Evolutionary conservation across 2,888 invertebrate genomes (phyloP).

Genomic region (Timandra comae): DNA sequence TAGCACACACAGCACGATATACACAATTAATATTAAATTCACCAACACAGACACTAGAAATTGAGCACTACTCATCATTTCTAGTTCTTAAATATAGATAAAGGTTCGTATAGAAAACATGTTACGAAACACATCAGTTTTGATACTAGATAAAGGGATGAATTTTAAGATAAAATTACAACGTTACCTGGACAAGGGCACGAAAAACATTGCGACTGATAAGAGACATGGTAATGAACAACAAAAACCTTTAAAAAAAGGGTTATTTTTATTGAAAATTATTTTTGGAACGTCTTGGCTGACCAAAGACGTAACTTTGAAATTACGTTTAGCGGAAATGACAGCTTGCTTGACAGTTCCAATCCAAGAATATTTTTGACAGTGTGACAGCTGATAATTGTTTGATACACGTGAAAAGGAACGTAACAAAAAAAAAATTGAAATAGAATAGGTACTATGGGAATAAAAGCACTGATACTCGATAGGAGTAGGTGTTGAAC

Average conservation of each 20-base stretch:
- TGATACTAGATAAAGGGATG: constrained; percentile 5
- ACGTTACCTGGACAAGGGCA: constrained; percentile 56
- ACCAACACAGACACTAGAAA: too few relatives aligned
- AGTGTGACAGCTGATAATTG: not conserved
- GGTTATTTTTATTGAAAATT: constrained; percentile 40
- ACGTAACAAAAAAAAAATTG: too few relatives aligned
- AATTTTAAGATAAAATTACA: constrained; percentile 3
- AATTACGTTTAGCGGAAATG: constrained; percentile 30
- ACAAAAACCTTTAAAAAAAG: constrained; percentile 32
- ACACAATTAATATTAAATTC: too few relatives aligned
- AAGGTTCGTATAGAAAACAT: constrained; percentile 13
- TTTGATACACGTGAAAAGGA: constrained; percentile 5
- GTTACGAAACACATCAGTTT: constrained; percentile 63
- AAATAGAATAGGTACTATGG: too few relatives aligned
- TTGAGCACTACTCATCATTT: too few relatives aligned
- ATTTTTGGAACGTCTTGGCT: constrained; percentile 49
- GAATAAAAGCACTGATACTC: too few relatives aligned
- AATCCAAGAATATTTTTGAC: too few relatives aligned
- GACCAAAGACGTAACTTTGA: constrained; percentile 41
- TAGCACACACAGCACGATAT: not conserved
- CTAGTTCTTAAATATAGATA: constrained; percentile 5
- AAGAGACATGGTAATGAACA: constrained; percentile 48
- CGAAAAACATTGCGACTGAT: constrained; percentile 61
- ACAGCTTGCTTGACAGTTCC: constrained; percentile 27
- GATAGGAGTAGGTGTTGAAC: too few relatives aligned